Base-by-base conservation (phyloP, 2,888 invertebrate species). In the Ennomos fuscantarius region DNA sequence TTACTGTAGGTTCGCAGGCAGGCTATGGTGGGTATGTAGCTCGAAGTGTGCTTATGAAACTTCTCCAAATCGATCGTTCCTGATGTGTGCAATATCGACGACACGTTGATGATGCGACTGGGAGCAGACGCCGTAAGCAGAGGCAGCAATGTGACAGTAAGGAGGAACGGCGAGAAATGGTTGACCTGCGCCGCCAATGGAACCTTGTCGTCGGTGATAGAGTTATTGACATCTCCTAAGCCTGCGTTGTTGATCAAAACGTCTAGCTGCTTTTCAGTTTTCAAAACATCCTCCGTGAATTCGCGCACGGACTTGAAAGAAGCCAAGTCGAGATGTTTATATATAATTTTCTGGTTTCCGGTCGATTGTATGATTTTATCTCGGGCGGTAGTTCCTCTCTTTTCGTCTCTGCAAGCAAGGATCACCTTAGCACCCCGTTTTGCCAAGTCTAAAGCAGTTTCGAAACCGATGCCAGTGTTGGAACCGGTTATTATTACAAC, bases 161-260 rank as follows among this genome's bases (percentile, higher is more conserved):
- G 92, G 39, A 98, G 90, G 81, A 97, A 98, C 11, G 97, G 97
- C 0, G 97, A 97, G 81, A 96, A 97, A 76, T 98, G 95, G 82
- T 98, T 98, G 1, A 97, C 96, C 24, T 96, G 97, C 94, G 96
- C 96, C 12, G 96, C 97, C 68, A 95, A 84, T 72, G 98, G 97
- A 50, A 98, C 84, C 1, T 95, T 96, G 76, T 98, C 97, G 75
- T 94, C 94, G 15, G 96, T 96, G 57, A 94, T 92, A 32, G 92
- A 93, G 57, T 93, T 94, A 15, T 92, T 92, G 62, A 94, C 93
- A 1, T 93, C 93, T 62, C 95, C 94, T 0, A 95, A 95, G 2
- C 97, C 97, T 2, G 97, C 97, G 78, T 97, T 98, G 81, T 97
- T 97, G 55, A 98, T 94, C 10, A 98, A 85, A 9, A 97, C 95